Evolutionary conservation across 2,888 invertebrate species (phyloP).

Genomic region (Chirona hameri): DNA sequence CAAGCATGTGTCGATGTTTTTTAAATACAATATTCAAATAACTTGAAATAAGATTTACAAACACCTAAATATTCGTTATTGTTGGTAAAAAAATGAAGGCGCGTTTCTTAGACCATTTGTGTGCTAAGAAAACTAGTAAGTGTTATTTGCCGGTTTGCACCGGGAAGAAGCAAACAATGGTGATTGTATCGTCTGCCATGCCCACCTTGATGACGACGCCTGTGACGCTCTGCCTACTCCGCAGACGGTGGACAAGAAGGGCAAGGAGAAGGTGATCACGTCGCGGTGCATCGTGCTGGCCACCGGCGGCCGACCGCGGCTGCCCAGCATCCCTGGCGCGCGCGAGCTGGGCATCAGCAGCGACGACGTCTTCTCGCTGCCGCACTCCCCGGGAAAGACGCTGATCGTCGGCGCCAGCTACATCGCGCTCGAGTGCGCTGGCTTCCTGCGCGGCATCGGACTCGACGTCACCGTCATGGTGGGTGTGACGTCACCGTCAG

Average conservation of each 20-base stretch:
- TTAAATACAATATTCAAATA: too few species aligned
- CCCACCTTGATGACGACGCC: too few species aligned
- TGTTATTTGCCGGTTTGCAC: too few species aligned
- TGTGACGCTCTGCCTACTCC: background rate
- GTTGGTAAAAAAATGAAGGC: too few species aligned
- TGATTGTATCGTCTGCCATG: too few species aligned
- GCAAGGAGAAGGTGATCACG: constrained; percentile 47
- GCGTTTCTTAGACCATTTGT: too few species aligned
- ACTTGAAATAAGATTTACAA: too few species aligned
- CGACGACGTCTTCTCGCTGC: constrained; percentile 56
- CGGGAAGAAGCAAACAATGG: too few species aligned
- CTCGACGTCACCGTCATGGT: constrained; percentile 50
- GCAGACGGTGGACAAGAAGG: constrained; percentile 45
- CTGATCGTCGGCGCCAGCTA: constrained; percentile 59
- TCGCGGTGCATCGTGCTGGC: constrained; percentile 52
- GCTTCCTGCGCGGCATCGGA: constrained; percentile 52
- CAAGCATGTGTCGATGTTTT: too few species aligned
- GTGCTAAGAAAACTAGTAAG: too few species aligned
- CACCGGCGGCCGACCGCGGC: constrained; percentile 53
- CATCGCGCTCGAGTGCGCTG: constrained; percentile 57
- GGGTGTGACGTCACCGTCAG: too few species aligned
- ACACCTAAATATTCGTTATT: too few species aligned
- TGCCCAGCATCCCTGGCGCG: constrained; percentile 50
- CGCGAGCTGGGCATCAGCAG: constrained; percentile 54
- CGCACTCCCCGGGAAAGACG: constrained; percentile 54